Base-by-base conservation (phyloP, 2,797 vertebrate species). In the Bufotes viridis region DNA sequence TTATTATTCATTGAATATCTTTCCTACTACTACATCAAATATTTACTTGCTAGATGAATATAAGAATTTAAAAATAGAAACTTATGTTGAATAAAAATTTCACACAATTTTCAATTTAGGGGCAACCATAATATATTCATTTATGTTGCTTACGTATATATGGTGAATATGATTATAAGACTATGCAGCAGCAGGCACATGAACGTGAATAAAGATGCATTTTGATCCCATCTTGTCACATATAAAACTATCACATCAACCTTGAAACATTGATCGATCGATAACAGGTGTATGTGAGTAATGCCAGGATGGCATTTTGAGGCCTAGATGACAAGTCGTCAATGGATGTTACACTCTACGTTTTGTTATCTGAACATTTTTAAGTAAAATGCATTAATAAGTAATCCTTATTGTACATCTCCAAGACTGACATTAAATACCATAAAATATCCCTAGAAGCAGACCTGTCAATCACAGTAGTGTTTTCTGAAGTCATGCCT, bases 381-480 rank as follows among this genome's bases (percentile, higher is more conserved):
- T 51, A 81, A 80, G 14, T 24, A 81, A 65, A 65, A 65, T 65
- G 2, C 34, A 81, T 49, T 24, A 63, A 70, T 29, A 84, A 74
- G 65, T 60, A 85, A 85, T 53, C 14, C 26, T 84, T 3, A 60
- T 34, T 61, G 82, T 58, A 61, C 11, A 78, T 12, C 24, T 49
- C 72, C 22, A 34, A 74, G 72, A 76, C 10, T 61, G n/a, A 85
- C 20, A 78, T 14, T 78, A 78, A 49, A 15, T 61, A 20, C 42
- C 34, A 20, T 51, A 78, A 78, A 85, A 67, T 78, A 60, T 78
- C 74, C 60, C 49, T 63, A 51, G 42, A 86, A 70, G 74, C 72
- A 78, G 42, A 85, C n/a, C 84, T 85, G 84, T 85, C 84, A 85
- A 65, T 85, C 84, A 78, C 60, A 12, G 58, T 51, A 63, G 58